Conservation (phyloP, 2,113 vertebrate species). For the Mugil cephalus region DNA sequence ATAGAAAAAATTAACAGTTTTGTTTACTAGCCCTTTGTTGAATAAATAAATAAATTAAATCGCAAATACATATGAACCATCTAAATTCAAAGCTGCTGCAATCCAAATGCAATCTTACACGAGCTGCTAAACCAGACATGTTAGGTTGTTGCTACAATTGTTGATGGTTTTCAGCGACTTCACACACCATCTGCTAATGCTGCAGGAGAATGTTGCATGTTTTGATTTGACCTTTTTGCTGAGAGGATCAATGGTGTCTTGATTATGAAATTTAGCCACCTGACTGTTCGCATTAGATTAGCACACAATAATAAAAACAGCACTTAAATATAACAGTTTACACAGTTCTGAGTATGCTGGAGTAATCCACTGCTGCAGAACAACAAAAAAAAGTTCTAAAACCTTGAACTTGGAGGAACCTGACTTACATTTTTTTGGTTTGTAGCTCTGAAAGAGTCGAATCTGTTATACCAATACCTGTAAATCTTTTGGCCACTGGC, state of each 20-base stretch:
- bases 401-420: neutral
- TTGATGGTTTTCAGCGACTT: neutral
- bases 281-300: neutral
- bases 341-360: slow-evolving; percentile 6
- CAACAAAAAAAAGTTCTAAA: neutral
- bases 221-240: neutral
- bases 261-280: neutral
- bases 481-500: slow-evolving; percentile 38
- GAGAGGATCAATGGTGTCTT: neutral
- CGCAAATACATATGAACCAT: neutral
- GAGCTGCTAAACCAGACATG: neutral
- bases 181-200: neutral
- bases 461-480: slow-evolving; percentile 12
- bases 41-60: slow-evolving; percentile 17
- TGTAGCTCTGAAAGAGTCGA: neutral
- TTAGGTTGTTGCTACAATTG: neutral
- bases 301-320: too few species aligned
- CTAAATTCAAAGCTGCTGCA: slow-evolving; percentile 2
- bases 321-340: neutral
- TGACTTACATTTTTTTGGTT: slow-evolving; percentile 23
- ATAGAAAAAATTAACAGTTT: slow-evolving; percentile 32
- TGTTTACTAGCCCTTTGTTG: neutral
- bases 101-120: slow-evolving; percentile 1
- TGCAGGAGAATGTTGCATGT: too few species aligned
- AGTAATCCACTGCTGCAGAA: neutral